Evolutionary conservation across 37 sponge, comb jelly and placozoan genomes (phyloP).

Genomic region (Mnemiopsis leidyi): DNA sequence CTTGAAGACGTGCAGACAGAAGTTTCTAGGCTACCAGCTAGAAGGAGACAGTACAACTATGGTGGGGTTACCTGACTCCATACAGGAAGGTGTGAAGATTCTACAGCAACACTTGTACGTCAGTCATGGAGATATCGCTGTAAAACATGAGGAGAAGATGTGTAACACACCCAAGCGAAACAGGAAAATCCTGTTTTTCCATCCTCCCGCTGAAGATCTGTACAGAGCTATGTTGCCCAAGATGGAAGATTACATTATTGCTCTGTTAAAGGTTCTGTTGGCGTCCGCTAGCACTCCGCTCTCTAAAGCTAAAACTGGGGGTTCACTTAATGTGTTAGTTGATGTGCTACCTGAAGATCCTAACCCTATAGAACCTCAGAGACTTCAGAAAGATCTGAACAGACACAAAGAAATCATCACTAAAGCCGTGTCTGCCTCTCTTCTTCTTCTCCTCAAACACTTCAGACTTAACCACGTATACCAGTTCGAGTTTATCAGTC

Average conservation of each 20-base stretch:
- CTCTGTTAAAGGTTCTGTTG: constrained; percentile 69
- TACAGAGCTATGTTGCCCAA: constrained; percentile 83
- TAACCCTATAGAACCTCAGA: constrained; percentile 75
- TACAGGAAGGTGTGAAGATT: constrained; percentile 38
- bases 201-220: constrained; percentile 72
- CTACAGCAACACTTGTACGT: neutral
- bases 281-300: constrained; percentile 75
- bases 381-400: constrained; percentile 78
- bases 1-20: constrained; percentile 48
- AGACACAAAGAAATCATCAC: constrained; percentile 96
- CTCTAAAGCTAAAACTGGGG: constrained; percentile 76
- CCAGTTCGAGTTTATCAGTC: constrained; percentile 89
- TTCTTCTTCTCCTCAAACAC: constrained; percentile 91
- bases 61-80: constrained; percentile 51
- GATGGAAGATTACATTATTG: constrained; percentile 47
- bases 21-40: constrained; percentile 1
- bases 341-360: constrained; percentile 85
- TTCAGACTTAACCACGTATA: constrained; percentile 71
- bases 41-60: constrained; percentile 16
- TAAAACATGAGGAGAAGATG: constrained; percentile 39
- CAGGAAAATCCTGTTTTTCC: constrained; percentile 14
- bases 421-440: constrained; percentile 88
- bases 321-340: constrained; percentile 87
- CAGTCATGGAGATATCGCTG: constrained; percentile 40
- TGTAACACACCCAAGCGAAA: constrained; percentile 29